A percentile compares a stretch with the other conserved stretches of the same genome.
These are phyloP conservation scores for Mythimna vitellina DNA, from an alignment of 2,888 invertebrate species.

Conservation along the genomic window DNA sequence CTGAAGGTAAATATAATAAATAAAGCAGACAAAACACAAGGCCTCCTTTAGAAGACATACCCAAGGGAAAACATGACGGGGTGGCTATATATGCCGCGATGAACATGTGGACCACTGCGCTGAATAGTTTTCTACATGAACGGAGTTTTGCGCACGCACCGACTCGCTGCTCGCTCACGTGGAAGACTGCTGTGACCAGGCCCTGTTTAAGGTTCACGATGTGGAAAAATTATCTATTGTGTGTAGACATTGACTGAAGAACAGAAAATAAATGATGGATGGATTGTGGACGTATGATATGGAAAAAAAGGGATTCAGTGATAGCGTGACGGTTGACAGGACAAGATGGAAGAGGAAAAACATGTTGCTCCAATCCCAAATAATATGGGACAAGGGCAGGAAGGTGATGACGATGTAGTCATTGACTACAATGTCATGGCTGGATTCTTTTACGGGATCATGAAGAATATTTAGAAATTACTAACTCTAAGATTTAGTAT, in stretches of 20 bases:
- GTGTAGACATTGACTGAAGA: not conserved
- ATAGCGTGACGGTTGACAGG: too few species aligned
- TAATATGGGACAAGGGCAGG: too few species aligned
- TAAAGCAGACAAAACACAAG: not conserved
- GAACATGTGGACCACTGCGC: conserved; percentile 69
- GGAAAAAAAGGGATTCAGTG: too few species aligned
- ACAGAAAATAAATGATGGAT: too few species aligned
- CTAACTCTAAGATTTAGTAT: too few species aligned
- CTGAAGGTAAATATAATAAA: not conserved
- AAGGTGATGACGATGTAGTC: not conserved
- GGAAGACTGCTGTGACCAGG: conserved; percentile 51
- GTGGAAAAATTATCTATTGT: conserved; percentile 15
- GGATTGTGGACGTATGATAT: too few species aligned
- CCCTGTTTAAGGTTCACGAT: not conserved
- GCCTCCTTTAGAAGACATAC: not conserved
- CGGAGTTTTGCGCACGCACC: conserved; percentile 63
- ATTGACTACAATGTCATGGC: too few species aligned
- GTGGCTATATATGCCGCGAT: conserved; percentile 30
- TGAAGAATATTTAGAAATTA: too few species aligned
- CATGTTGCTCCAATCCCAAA: too few species aligned
- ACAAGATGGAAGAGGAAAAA: too few species aligned
- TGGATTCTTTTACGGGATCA: too few species aligned
- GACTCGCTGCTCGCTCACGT: conserved; percentile 56
- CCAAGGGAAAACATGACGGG: conserved; percentile 43
- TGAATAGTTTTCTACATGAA: conserved; percentile 75